These are phyloP conservation scores for Perognathus longimembris DNA, from an alignment of 2,113 vertebrate genomes.

Conservation along the genomic window DNA sequence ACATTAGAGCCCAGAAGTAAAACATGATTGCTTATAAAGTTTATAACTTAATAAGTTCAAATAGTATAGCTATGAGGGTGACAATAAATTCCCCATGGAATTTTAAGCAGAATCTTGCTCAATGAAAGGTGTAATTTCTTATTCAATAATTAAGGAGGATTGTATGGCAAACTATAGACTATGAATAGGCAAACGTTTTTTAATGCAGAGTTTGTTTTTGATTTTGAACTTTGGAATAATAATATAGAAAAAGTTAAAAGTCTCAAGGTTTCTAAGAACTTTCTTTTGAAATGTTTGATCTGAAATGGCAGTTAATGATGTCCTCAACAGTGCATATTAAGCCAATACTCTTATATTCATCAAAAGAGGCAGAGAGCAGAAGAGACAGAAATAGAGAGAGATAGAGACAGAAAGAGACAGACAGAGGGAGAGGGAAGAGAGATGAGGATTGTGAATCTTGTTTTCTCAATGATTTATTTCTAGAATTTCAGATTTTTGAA, in stretches of 20 bases:
- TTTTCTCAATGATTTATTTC: conserved; percentile 36
- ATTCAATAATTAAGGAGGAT: conserved; percentile 36
- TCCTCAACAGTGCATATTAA: conserved; percentile 63
- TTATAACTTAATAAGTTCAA: conserved; percentile 50
- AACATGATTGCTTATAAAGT: background rate
- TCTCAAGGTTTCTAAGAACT: conserved; percentile 61
- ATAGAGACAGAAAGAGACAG: background rate
- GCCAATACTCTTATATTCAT: background rate
- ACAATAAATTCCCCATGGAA: background rate
- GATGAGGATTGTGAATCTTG: background rate
- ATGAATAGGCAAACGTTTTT: conserved; percentile 32
- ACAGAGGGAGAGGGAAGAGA: background rate
- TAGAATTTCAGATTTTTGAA: conserved; percentile 41
- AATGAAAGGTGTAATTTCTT: conserved; percentile 24
- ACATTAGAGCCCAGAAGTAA: conserved; percentile 11
- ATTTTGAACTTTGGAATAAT: conserved; percentile 63
- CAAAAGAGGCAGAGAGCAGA: background rate
- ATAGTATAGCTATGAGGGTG: background rate
- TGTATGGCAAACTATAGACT: background rate
- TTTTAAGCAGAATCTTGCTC: background rate
- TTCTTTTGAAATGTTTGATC: conserved; percentile 60
- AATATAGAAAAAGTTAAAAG: conserved; percentile 45
- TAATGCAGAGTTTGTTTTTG: conserved; percentile 52
- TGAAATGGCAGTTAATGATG: conserved; percentile 61
- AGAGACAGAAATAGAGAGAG: background rate